Base-by-base conservation (phyloP, 2,113 vertebrate genomes). In the Bubo bubo region DNA sequence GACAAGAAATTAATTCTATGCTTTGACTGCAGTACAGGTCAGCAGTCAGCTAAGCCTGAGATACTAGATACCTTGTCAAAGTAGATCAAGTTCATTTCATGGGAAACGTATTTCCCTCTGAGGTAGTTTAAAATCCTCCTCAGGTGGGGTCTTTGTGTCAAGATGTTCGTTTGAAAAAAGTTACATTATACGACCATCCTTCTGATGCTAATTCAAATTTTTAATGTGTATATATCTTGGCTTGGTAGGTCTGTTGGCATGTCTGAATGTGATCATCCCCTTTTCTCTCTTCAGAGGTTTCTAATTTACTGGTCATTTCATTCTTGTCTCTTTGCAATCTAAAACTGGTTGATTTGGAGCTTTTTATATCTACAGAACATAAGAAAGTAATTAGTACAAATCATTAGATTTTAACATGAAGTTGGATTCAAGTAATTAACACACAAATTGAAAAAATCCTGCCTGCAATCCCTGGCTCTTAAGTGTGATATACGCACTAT, bases 11-110 rank as follows among this genome's bases (percentile, higher is more conserved):
- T 49, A 95, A 34, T 97, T 94, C 81, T 71, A 71, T 8, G 2
- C 59, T 80, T 93, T 90, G 90, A 66, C 39, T 67, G 70, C 70
- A 94, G 58, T 60, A 87, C 81, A 93, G 93, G 81, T 96, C 89
- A 95, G 70, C 80, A 83, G 80, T 72, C 93, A 95, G 49, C 70
- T 66, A 88, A 83, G 74, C 43, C 67, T 68, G n/a, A 95, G 63
- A 74, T 39, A 93, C 8, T 14, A 86, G 41, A 59, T 86, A 79
- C 24, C 81, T 66, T 85, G 84, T 96, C 92, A 88, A 88, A 96
- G 32, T 34, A 88, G 87, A 93, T 95, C 62, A 93, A 66, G 28
- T 62, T 95, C 64, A 76, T 4, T 63, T 90, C 39, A 74, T 17
- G 24, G 28, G 22, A 62, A 76, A 71, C 43, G 35, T 17, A 75